phyloP scores from a whole-genome alignment of 2,797 vertebrate genomes.

The Philypnodon macrostomus region DNA sequence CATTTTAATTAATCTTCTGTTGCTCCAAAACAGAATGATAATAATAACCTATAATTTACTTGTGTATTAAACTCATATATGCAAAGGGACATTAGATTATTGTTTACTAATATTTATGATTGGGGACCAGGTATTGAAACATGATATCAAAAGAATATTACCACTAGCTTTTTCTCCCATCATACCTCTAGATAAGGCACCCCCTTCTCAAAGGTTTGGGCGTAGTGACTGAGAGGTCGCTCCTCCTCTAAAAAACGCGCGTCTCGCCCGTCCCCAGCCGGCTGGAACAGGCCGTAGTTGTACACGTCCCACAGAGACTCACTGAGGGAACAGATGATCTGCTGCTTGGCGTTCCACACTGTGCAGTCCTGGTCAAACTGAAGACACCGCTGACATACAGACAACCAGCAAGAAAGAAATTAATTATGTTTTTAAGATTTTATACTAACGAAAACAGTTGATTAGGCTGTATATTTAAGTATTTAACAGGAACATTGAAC shows the following conservation, averaged over 20 bases:
- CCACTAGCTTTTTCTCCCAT: too few relatives aligned
- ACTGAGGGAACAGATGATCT: conserved; percentile 88
- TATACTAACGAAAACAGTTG: too few relatives aligned
- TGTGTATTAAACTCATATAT: too few relatives aligned
- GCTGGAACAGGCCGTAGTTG: conserved; percentile 95
- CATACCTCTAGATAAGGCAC: conserved; percentile 91
- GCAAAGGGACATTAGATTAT: too few relatives aligned
- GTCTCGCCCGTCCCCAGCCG: conserved; percentile 87
- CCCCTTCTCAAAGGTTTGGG: conserved; percentile 90
- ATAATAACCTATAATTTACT: too few relatives aligned
- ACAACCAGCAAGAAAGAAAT: not conserved
- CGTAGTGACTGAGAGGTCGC: conserved; percentile 83
- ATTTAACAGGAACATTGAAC: too few relatives aligned
- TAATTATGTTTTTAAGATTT: not conserved
- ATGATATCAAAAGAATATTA: too few relatives aligned
- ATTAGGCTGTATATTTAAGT: too few relatives aligned
- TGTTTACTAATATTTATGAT: too few relatives aligned
- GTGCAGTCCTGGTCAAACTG: conserved; percentile 88
- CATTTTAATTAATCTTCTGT: too few relatives aligned
- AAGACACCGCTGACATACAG: conserved; percentile 83
- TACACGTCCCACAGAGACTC: conserved; percentile 90
- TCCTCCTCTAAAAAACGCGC: conserved; percentile 94
- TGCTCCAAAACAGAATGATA: too few relatives aligned
- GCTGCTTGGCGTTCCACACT: conserved; percentile 92
- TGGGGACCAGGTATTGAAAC: too few relatives aligned